These are phyloP conservation scores for Amphiprion ocellaris DNA, from an alignment of 2,113 vertebrate genomes.

Conservation along the genomic window DNA sequence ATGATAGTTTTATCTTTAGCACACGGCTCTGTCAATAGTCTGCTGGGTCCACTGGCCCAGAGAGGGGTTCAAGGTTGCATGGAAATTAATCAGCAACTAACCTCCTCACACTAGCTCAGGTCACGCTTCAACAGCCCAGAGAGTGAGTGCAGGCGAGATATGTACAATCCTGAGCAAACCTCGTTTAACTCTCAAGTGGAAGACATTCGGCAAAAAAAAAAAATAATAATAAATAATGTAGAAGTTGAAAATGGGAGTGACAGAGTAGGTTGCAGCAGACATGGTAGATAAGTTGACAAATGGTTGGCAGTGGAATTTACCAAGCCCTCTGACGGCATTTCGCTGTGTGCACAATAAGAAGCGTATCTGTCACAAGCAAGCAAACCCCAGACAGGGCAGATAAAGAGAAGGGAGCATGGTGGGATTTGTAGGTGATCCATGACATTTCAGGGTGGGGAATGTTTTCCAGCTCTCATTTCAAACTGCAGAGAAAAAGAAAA, in stretches of 20 bases:
- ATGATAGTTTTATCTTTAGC: slow-evolving; percentile 82
- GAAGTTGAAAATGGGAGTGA: slow-evolving; percentile 47
- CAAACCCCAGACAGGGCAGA: slow-evolving; percentile 52
- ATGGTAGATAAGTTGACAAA: slow-evolving; percentile 50
- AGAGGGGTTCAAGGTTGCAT: slow-evolving; percentile 84
- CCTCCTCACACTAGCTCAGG: slow-evolving; percentile 65
- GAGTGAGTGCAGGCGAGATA: slow-evolving; percentile 10
- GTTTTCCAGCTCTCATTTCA: slow-evolving; percentile 30
- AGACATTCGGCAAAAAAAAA: background rate
- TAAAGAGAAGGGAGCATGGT: slow-evolving; percentile 33
- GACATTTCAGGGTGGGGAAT: slow-evolving; percentile 44
- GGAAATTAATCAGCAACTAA: slow-evolving; percentile 83
- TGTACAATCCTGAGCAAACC: slow-evolving; percentile 35
- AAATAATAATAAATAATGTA: slow-evolving; percentile 35
- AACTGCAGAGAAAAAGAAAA: background rate
- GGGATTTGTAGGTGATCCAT: slow-evolving; percentile 53
- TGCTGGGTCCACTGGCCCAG: slow-evolving; percentile 83
- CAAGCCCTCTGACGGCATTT: slow-evolving; percentile 35
- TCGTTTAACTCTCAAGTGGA: slow-evolving; percentile 15
- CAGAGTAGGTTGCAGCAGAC: slow-evolving; percentile 42
- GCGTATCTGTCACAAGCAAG: slow-evolving; percentile 50
- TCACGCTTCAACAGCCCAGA: slow-evolving; percentile 46
- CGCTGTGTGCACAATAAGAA: slow-evolving; percentile 42
- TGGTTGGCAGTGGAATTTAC: slow-evolving; percentile 59
- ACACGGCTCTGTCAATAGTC: slow-evolving; percentile 84